phyloP scores from a whole-genome alignment of 2,113 vertebrate genomes.

The Anas platyrhynchos region DNA sequence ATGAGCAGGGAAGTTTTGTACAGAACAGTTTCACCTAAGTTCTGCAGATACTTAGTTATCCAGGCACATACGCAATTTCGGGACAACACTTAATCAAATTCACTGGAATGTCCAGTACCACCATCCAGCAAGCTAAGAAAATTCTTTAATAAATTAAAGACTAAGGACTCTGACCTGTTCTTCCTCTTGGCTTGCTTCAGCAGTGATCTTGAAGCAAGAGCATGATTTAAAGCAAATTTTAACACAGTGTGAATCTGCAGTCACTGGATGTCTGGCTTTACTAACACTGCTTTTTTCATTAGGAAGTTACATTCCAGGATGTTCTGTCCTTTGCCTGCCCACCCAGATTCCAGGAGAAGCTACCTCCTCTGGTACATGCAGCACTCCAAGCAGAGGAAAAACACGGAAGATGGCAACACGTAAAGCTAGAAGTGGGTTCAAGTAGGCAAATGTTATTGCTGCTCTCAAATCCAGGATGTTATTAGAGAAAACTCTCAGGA shows the following conservation, averaged over 20 bases:
- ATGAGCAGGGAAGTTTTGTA: background rate
- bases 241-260: background rate
- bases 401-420: background rate
- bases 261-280: fast-evolving
- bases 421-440: background rate
- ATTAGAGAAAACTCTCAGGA: background rate
- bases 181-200: background rate
- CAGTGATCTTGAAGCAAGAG: background rate
- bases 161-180: background rate
- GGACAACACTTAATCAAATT: background rate
- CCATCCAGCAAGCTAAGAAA: background rate
- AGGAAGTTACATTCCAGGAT: background rate
- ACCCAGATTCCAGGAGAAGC: background rate
- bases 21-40: fast-evolving
- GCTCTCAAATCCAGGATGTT: background rate
- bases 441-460: fast-evolving
- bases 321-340: background rate
- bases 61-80: fast-evolving
- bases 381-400: background rate
- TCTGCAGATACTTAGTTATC: background rate
- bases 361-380: fast-evolving
- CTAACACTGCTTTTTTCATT: background rate
- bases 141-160: background rate
- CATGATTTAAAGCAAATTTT: background rate
- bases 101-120: background rate